Evolutionary conservation across 2,888 invertebrate genomes (phyloP), one percentile per base, ranked within the genome.

Genomic region (Eristalis intricaria): DNA sequence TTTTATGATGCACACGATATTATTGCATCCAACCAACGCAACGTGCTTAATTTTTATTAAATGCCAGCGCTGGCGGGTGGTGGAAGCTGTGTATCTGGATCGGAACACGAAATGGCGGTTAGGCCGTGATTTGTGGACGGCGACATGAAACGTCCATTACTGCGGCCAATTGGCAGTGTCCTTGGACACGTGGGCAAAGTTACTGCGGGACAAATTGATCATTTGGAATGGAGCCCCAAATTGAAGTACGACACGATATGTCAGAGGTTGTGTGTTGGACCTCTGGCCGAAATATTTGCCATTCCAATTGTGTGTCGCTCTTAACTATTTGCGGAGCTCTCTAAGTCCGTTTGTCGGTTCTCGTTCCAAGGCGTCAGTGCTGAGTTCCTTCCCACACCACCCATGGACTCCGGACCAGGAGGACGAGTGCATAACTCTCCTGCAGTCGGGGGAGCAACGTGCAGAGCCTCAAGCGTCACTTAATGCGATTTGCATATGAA

Each of bases 381-480:
- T n/a, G 4, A 15, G 43, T n/a, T 15, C 43, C 38, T 38, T 43
- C n/a, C 43, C n/a, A 43, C 1, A 1, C 11, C 13, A 1, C n/a
- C 15, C n/a, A 43, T n/a, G 43, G 43, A 50, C n/a, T 22, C 50
- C 8, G 50, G 5, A 1, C 50, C 50, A 19, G 4, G 43, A 43
- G 15, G 15, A 15, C n/a, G 38, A 38, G 0, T 38, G 13, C 1
- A 11, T 13, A 13, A 38, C 19, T 50, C 19, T 19, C 50, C 19
- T 8, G 19, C 50, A 50, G 50, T 19, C 13, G 8, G 4, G 13
- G n/a, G n/a, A n/a, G 13, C 1, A 40, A 50, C n/a, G 50, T 50
- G 26, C 50, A 66, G n/a, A 50, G 29, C 68, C 19, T 43, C 40
- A 66, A n/a, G 65, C 19, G 40, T 43, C 40, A 43, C 26, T 66